Base-by-base conservation (phyloP, 2,113 vertebrate genomes). In the Paracanthobrama guichenoti region DNA sequence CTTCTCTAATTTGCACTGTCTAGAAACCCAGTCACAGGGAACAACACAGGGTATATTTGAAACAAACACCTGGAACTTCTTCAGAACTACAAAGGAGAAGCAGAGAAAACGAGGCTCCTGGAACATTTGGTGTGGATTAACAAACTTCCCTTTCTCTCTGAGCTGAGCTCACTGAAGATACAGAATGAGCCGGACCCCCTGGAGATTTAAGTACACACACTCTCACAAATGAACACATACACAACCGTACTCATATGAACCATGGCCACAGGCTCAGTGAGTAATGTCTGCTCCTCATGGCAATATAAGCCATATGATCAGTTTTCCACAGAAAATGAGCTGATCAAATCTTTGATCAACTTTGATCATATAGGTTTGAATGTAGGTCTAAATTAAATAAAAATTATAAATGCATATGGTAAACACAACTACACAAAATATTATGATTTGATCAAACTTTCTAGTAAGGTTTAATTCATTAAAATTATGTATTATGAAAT, bases 31-130 rank as follows among this genome's bases (percentile, higher is more conserved):
- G 48, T 82, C 69, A 81, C 79, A 57, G 39, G 18, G 69, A 84
- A 13, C 35, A 69, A 82, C 53, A 55, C 55, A 79, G 86, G 55
- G 74, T 85, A 39, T 85, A 67, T 83, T 85, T 87, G 69, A 80
- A 85, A 83, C 46, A 81, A 88, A 88, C 87, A 88, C 87, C 84
- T 88, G 84, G 87, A 88, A 81, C 77, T 79, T 88, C 62, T 86
- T 88, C 48, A 28, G 42, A 81, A 77, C 81, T 86, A 86, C 87
- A 84, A 84, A 88, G 80, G 53, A 71, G 67, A 83, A 81, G 20
- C 28, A 79, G 46, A 59, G 73, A 87, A 48, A 82, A 76, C 14
- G 12, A 57, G 73, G n/a, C 76, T 48, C 84, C 44, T 53, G 10
- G 26, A 81, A 53, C 44, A 67, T 44, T 81, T 88, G 84, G 81